Evolutionary conservation across 2,888 invertebrate genomes (phyloP).

Genomic region (Eulithis testata): DNA sequence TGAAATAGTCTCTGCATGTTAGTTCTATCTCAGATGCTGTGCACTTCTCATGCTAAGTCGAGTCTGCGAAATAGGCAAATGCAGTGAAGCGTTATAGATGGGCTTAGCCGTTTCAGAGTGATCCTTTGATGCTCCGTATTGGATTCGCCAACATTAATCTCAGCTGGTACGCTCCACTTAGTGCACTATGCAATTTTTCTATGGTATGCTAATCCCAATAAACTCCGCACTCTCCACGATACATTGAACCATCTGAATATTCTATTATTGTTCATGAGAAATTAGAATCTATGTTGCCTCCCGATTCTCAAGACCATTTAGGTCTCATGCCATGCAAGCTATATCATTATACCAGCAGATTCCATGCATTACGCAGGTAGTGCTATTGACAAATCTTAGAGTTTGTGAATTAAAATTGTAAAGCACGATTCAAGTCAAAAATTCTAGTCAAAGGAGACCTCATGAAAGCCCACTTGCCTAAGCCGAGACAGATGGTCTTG

Average conservation of each 20-base stretch:
- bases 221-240: not conserved
- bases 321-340: too few relatives aligned
- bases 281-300: not conserved
- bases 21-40: not conserved
- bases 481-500: too few relatives aligned
- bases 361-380: too few relatives aligned
- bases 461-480: too few relatives aligned
- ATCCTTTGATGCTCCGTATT: not conserved
- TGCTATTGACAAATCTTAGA: too few relatives aligned
- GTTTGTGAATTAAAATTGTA: too few relatives aligned
- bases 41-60: not conserved
- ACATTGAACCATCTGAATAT: not conserved
- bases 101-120: not conserved
- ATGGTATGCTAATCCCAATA: not conserved
- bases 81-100: not conserved
- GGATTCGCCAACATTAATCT: too few relatives aligned
- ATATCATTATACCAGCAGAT: too few relatives aligned
- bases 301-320: too few relatives aligned
- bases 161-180: not conserved
- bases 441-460: too few relatives aligned
- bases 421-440: too few relatives aligned
- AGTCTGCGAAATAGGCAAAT: slow-evolving; percentile 3
- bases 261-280: not conserved
- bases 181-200: slow-evolving; percentile 3
- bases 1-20: slow-evolving; percentile 10